phyloP scores from a whole-genome alignment of 2,888 invertebrate species.

The Clunio marinus region DNA sequence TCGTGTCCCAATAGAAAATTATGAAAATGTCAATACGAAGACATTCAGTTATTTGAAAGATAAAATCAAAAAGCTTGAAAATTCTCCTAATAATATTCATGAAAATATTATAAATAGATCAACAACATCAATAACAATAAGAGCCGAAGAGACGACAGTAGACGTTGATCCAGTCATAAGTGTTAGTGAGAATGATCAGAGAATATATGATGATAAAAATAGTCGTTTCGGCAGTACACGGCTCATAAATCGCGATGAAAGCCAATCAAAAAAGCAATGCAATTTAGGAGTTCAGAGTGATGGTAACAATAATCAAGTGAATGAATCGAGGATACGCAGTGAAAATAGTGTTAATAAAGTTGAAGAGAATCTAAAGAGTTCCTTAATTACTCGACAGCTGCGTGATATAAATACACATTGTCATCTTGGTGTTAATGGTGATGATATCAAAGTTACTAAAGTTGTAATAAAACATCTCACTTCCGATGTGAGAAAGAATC shows the following conservation, averaged over 20 bases:
- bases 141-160: neutral
- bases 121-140: slow-evolving; percentile 21
- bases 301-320: slow-evolving; percentile 25
- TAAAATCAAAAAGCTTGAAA: slow-evolving; percentile 35
- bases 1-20: no score
- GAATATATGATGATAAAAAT: slow-evolving; percentile 31
- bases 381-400: slow-evolving; percentile 12
- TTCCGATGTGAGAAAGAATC: slow-evolving; percentile 8
- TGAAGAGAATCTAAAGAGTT: neutral
- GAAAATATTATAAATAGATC: slow-evolving; percentile 35
- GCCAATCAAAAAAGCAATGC: slow-evolving; percentile 2
- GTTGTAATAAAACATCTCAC: slow-evolving; percentile 23
- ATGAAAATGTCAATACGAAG: neutral
- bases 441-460: slow-evolving; percentile 28
- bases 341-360: no score
- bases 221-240: slow-evolving; percentile 26
- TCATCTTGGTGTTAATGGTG: slow-evolving; percentile 13
- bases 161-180: slow-evolving; percentile 16
- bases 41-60: slow-evolving; percentile 16
- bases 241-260: slow-evolving; percentile 38
- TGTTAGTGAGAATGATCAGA: slow-evolving; percentile 34
- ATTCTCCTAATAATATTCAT: slow-evolving; percentile 17
- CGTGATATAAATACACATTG: slow-evolving; percentile 4
- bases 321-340: no score
- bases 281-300: slow-evolving; percentile 21